These are phyloP conservation scores for Rallus limicola DNA, from an alignment of 2,113 vertebrate genomes.

Conservation along the genomic window DNA sequence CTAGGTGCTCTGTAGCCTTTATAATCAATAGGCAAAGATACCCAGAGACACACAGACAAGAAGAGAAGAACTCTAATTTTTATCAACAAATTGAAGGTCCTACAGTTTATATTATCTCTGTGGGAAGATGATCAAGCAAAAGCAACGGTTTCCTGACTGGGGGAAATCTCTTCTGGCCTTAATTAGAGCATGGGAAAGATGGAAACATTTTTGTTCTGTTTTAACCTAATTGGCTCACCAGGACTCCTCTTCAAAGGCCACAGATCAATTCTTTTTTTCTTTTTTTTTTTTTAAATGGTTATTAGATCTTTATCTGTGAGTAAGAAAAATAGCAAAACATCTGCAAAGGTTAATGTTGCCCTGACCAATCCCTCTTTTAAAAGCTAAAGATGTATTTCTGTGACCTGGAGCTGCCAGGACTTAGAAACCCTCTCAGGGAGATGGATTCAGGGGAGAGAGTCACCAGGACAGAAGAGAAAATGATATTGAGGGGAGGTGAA, in stretches of 20 bases:
- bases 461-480: not conserved
- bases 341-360: not conserved
- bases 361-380: not conserved
- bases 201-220: not conserved
- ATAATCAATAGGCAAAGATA: not conserved
- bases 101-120: not conserved
- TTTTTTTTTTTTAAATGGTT: not conserved
- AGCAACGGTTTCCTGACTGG: not conserved
- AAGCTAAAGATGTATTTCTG: not conserved
- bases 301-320: not conserved
- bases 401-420: not conserved
- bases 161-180: not conserved
- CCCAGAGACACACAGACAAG: not conserved
- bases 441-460: not conserved
- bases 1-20: not conserved
- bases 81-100: not conserved
- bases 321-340: not conserved
- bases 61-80: not conserved
- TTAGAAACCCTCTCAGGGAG: not conserved
- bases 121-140: not conserved
- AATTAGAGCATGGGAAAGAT: not conserved
- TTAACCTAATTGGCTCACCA: not conserved
- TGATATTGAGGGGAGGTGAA: not conserved
- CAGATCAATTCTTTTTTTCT: not conserved
- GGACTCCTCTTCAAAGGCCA: not conserved